Conservation (phyloP, 1,140 invertebrate species). For the Harlomillsia oculata region DNA sequence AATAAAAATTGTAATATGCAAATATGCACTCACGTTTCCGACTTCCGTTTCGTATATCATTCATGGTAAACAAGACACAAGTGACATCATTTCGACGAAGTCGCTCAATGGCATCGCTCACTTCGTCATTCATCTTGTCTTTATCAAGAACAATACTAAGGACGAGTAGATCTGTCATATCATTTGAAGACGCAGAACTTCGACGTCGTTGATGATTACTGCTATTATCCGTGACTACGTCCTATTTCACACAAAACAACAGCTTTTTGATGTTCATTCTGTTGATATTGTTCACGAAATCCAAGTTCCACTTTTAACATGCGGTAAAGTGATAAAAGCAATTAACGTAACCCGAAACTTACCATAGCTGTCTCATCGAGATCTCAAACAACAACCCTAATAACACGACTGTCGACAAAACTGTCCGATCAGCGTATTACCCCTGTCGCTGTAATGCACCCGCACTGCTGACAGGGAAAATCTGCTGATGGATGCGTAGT, state of each 20-base stretch:
- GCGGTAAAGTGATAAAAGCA: too few relatives aligned
- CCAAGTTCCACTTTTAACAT: too few relatives aligned
- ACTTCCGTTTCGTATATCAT: constrained; percentile 27
- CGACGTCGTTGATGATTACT: background rate
- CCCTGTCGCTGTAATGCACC: too few relatives aligned
- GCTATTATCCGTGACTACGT: background rate
- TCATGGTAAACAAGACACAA: constrained; percentile 31
- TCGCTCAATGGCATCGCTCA: constrained; percentile 18
- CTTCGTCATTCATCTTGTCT: constrained; percentile 31
- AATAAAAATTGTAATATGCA: background rate
- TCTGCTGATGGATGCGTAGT: too few relatives aligned
- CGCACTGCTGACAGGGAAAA: too few relatives aligned
- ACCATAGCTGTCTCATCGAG: too few relatives aligned
- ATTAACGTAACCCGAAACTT: too few relatives aligned
- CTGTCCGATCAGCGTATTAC: too few relatives aligned
- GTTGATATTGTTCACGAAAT: too few relatives aligned
- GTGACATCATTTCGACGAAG: constrained; percentile 33
- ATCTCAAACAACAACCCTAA: too few relatives aligned
- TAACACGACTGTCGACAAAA: too few relatives aligned
- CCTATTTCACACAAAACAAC: background rate
- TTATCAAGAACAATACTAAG: constrained; percentile 24
- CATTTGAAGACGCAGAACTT: background rate
- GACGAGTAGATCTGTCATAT: constrained; percentile 22
- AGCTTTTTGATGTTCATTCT: background rate
- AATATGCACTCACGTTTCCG: constrained; percentile 13